Evolutionary conservation across 2,113 vertebrate species (phyloP).

Genomic region (Neolamprologus fasciatus): DNA sequence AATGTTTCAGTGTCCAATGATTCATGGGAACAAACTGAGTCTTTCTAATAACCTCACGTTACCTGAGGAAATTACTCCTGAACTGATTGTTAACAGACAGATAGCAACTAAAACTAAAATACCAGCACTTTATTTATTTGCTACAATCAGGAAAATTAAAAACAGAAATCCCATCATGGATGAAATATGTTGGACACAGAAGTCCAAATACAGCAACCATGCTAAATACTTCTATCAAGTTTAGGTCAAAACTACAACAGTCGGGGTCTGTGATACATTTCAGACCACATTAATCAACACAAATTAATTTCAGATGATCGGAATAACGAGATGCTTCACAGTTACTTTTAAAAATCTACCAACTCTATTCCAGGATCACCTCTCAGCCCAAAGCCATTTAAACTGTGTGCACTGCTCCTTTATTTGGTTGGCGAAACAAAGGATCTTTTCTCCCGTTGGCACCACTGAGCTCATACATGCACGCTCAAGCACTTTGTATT

Average conservation of each 20-base stretch:
- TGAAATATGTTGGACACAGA: background rate
- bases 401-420: background rate
- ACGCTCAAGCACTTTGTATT: conserved; percentile 1
- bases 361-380: background rate
- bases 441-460: conserved; percentile 4
- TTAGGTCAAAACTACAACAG: background rate
- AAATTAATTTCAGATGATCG: background rate
- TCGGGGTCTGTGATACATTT: background rate
- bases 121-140: background rate
- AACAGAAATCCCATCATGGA: background rate
- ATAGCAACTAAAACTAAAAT: background rate
- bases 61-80: background rate
- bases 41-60: background rate
- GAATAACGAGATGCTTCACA: background rate
- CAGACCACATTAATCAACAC: background rate
- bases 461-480: background rate
- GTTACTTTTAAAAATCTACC: background rate
- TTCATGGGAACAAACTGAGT: background rate
- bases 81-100: background rate
- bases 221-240: background rate
- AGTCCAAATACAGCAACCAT: background rate
- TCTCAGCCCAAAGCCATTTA: background rate
- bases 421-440: conserved; percentile 3
- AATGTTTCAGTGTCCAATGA: background rate
- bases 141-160: background rate